phyloP scores from a whole-genome alignment of 2,797 vertebrate species.

The Ambastaia sidthimunki region DNA sequence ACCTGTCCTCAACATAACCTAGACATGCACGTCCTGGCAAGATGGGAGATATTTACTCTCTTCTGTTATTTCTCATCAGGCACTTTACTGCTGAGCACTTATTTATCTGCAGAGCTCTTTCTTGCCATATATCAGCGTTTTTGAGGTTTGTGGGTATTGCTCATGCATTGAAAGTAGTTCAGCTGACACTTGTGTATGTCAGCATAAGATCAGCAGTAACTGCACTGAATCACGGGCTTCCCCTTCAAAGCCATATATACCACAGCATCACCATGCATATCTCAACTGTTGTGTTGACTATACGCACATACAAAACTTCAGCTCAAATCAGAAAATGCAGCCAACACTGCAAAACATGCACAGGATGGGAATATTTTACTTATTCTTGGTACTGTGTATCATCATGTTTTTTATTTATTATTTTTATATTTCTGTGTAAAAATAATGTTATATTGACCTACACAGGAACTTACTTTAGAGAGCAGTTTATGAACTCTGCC shows the following conservation, averaged over 20 bases:
- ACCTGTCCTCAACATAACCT: conserved; percentile 20
- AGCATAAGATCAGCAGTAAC: conserved; percentile 12
- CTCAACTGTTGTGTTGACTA: neutral
- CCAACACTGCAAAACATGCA: conserved; percentile 8
- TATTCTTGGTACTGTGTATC: no score
- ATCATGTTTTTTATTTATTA: no score
- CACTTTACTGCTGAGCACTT: conserved; percentile 31
- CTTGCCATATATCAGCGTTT: conserved; percentile 13
- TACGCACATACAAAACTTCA: conserved; percentile 20
- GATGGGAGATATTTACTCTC: neutral
- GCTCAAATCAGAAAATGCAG: conserved; percentile 7
- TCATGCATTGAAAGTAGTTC: conserved; percentile 28
- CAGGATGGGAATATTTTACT: conserved; percentile 4
- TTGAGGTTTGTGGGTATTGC: conserved; percentile 20
- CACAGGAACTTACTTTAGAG: conserved; percentile 8
- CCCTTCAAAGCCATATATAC: conserved; percentile 29
- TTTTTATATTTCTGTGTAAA: no score
- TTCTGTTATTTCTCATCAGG: conserved; percentile 1
- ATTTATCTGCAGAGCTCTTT: neutral
- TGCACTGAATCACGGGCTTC: conserved; percentile 8
- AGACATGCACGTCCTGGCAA: neutral
- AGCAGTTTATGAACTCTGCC: conserved; percentile 25
- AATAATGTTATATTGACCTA: no score
- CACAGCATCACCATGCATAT: conserved; percentile 21
- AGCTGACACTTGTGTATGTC: conserved; percentile 31